Conservation (phyloP, 2,113 vertebrate genomes). For the Chaetura pelagica region DNA sequence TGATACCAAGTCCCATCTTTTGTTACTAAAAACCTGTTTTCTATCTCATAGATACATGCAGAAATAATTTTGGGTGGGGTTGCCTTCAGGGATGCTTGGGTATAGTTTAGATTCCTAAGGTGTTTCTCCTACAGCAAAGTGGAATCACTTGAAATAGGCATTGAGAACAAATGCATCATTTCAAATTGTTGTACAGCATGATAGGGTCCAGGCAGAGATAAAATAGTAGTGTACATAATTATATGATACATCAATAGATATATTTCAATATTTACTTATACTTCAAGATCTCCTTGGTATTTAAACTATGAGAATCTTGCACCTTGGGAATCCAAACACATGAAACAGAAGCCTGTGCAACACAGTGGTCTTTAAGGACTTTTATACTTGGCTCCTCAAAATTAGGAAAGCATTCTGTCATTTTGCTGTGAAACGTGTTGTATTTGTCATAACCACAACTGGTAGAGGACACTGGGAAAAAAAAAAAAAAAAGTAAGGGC, state of each 20-base stretch:
- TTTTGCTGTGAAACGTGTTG: neutral
- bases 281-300: neutral
- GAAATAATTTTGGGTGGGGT: neutral
- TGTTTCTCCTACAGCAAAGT: neutral
- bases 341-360: neutral
- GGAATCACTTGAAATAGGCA: neutral
- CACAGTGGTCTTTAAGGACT: neutral
- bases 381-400: neutral
- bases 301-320: neutral
- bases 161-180: neutral
- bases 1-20: neutral
- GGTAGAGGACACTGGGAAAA: neutral
- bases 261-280: neutral
- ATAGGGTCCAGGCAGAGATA: neutral
- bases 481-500: too few relatives aligned
- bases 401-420: neutral
- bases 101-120: neutral
- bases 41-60: fast-evolving
- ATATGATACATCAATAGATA: too few relatives aligned
- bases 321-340: neutral
- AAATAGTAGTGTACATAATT: neutral
- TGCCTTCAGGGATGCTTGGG: neutral
- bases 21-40: neutral
- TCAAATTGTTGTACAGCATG: neutral
- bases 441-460: neutral